Percentiles rank a stretch among this genome's conserved stretches.
phyloP scores from a whole-genome alignment of 2,113 vertebrate species.

The Anas platyrhynchos region DNA sequence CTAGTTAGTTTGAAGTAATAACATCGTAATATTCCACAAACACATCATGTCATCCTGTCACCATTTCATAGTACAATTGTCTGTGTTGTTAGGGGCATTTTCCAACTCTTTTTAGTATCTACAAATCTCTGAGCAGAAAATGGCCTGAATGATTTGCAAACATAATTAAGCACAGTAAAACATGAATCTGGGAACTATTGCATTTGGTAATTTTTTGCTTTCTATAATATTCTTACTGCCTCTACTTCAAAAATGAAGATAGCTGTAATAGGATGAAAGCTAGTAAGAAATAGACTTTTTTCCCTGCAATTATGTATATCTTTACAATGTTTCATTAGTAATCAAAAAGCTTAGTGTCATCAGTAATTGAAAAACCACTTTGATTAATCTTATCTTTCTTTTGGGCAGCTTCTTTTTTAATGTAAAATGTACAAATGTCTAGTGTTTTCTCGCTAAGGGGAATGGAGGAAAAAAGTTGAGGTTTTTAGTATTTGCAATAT shows the following conservation, averaged over 20 bases:
- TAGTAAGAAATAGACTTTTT: background rate
- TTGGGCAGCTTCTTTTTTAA: background rate
- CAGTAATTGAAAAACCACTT: background rate
- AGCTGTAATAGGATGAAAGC: background rate
- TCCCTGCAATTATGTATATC: background rate
- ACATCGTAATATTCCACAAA: background rate
- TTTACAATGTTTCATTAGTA: background rate
- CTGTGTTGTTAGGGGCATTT: background rate
- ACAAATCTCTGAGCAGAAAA: background rate
- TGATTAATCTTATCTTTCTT: background rate
- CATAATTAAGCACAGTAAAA: background rate
- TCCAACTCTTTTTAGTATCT: background rate
- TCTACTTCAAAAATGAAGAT: background rate
- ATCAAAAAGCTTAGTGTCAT: background rate
- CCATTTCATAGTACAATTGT: background rate
- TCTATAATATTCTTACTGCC: background rate
- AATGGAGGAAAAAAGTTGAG: background rate
- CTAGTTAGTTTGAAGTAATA: background rate
- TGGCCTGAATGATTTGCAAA: background rate
- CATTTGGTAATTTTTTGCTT: background rate
- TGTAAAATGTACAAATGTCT: background rate
- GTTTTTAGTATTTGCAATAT: background rate
- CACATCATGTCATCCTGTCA: background rate
- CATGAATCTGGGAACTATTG: background rate
- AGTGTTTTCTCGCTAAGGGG: background rate